Percentiles rank a stretch among this genome's conserved stretches.
Conservation (phyloP, 2,888 invertebrate species). For the Ochropacha duplaris region DNA sequence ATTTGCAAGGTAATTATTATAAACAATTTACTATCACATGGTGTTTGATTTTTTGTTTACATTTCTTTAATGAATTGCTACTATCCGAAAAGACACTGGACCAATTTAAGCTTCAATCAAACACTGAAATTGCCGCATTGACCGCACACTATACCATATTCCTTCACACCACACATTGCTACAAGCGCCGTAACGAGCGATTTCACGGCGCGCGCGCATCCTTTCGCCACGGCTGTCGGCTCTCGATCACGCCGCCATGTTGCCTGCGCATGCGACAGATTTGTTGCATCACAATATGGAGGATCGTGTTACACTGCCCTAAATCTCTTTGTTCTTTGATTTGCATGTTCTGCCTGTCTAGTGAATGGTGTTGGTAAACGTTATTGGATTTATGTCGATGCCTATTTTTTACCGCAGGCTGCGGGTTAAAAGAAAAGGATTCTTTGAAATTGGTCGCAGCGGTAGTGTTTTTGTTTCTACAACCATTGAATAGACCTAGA, state of each 20-base stretch:
- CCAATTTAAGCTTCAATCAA: background rate
- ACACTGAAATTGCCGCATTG: constrained; percentile 1
- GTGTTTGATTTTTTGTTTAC: too few relatives aligned
- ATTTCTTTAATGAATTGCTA: background rate
- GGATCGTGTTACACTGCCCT: constrained; percentile 79
- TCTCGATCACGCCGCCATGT: constrained; percentile 66
- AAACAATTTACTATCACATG: too few relatives aligned
- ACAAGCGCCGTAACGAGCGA: constrained; percentile 65
- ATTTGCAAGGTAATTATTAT: too few relatives aligned
- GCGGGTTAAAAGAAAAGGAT: background rate
- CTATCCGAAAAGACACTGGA: background rate
- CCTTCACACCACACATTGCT: constrained; percentile 10
- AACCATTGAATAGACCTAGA: too few relatives aligned
- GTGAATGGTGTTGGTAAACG: constrained; percentile 45
- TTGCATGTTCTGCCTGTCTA: constrained; percentile 49
- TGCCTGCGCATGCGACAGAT: constrained; percentile 65
- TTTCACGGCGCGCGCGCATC: constrained; percentile 77
- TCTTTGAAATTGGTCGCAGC: background rate
- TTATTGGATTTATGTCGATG: constrained; percentile 25
- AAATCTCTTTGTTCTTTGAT: constrained; percentile 70
- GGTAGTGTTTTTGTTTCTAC: background rate
- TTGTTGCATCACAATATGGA: constrained; percentile 70
- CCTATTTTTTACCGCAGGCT: constrained; percentile 13
- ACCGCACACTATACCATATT: background rate
- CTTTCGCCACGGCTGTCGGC: constrained; percentile 76